These are phyloP conservation scores for Pseudococcus jackbeardsleyi DNA, from an alignment of 2,888 invertebrate genomes.

Conservation along the genomic window DNA sequence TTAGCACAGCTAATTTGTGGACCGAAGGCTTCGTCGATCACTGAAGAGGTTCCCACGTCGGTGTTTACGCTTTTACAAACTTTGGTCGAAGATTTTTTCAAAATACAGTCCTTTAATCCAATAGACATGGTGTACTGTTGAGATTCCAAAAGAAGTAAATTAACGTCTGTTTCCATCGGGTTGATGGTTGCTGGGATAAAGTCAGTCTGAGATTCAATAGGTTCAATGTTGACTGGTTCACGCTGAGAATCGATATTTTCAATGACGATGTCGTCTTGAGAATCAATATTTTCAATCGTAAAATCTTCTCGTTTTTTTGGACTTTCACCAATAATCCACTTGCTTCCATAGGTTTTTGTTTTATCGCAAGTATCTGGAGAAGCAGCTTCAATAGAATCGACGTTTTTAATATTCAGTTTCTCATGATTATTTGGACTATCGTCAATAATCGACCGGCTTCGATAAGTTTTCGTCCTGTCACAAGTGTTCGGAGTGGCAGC, in stretches of 20 bases:
- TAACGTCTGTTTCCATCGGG: neutral
- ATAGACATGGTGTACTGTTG: neutral
- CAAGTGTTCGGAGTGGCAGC: no score
- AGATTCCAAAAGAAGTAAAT: neutral
- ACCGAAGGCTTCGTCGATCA: neutral
- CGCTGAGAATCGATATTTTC: constrained; percentile 46
- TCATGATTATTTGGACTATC: neutral
- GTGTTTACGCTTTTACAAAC: neutral
- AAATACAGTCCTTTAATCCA: neutral
- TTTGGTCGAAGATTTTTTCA: neutral
- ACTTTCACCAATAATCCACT: neutral
- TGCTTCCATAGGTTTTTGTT: neutral
- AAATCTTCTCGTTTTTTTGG: neutral
- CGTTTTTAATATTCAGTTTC: constrained; percentile 40
- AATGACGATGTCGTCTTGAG: constrained; percentile 7
- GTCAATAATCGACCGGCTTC: neutral
- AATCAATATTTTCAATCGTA: constrained; percentile 28
- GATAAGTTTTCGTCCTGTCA: neutral
- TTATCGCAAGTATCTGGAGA: no score
- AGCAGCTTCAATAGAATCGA: neutral
- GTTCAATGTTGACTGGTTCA: constrained; percentile 10
- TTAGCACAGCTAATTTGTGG: neutral
- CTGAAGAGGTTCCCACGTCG: neutral
- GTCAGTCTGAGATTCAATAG: constrained; percentile 9
- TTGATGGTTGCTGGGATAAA: neutral